Conservation (phyloP, 2,113 vertebrate species). For the Scopus umbretta region DNA sequence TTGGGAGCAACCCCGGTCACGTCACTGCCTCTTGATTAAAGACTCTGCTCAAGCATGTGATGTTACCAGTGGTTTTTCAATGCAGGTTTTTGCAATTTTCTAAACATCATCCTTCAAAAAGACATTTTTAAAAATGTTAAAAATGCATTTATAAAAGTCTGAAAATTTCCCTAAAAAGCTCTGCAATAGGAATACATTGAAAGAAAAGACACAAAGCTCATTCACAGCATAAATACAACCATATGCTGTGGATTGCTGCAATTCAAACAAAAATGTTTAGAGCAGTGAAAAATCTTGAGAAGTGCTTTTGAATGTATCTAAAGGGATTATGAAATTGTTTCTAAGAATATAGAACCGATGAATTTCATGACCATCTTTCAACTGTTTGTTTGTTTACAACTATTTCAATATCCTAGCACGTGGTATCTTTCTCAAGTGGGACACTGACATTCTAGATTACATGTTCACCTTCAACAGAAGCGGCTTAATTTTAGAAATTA, state of each 20-base stretch:
- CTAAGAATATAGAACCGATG: background rate
- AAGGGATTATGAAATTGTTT: background rate
- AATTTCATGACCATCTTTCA: background rate
- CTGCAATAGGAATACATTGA: background rate
- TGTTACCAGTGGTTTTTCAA: rapidly evolving
- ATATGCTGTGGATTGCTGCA: background rate
- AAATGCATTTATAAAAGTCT: background rate
- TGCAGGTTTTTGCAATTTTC: background rate
- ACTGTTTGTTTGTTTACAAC: background rate
- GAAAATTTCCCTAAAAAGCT: background rate
- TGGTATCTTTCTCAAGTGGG: background rate
- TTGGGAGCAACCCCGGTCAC: background rate
- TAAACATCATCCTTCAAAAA: background rate
- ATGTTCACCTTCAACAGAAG: background rate
- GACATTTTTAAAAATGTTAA: background rate
- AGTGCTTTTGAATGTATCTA: background rate
- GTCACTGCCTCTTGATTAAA: rapidly evolving
- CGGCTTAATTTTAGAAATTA: background rate
- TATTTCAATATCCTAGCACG: rapidly evolving
- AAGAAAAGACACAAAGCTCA: background rate
- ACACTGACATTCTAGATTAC: background rate
- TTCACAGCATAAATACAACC: background rate
- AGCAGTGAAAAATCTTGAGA: background rate
- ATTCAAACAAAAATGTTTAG: background rate
- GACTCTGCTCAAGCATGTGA: background rate